A percentile compares a stretch with the other conserved stretches of the same genome.
phyloP scores from a whole-genome alignment of 2,888 invertebrate genomes.

The Notocelia uddmanniana region DNA sequence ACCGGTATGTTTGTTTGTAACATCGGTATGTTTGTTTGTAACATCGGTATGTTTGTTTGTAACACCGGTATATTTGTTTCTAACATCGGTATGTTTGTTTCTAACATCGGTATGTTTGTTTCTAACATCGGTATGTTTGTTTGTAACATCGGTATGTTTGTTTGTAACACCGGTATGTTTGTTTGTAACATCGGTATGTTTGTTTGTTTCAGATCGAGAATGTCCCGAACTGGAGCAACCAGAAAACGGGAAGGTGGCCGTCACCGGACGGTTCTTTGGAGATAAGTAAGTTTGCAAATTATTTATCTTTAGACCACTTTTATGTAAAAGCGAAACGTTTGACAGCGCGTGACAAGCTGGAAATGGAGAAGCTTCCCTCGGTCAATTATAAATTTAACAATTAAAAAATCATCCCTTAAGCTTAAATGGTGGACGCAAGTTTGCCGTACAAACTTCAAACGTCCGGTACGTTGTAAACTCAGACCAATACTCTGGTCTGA shows the following conservation, averaged over 20 bases:
- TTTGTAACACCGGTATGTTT: not conserved
- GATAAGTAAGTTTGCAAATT: conserved; percentile 84
- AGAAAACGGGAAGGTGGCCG: conserved; percentile 90
- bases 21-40: not conserved
- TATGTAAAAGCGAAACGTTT: too few relatives aligned
- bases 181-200: not conserved
- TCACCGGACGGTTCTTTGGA: conserved; percentile 93
- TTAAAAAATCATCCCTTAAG: too few relatives aligned
- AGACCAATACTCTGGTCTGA: too few relatives aligned
- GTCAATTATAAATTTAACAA: too few relatives aligned
- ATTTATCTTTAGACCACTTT: too few relatives aligned
- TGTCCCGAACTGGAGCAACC: conserved; percentile 93
- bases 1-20: not conserved
- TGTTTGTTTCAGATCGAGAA: conserved; percentile 89
- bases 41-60: not conserved
- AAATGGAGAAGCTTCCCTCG: too few relatives aligned
- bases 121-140: not conserved
- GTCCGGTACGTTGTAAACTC: too few relatives aligned
- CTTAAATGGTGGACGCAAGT: too few relatives aligned
- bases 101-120: not conserved
- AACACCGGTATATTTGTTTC: not conserved
- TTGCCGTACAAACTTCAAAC: too few relatives aligned
- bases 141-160: not conserved
- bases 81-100: not conserved
- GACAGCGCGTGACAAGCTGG: too few relatives aligned